Percentiles rank a stretch among this genome's conserved stretches.
Conservation (phyloP, 2,113 vertebrate species). For the Arenaria interpres region DNA sequence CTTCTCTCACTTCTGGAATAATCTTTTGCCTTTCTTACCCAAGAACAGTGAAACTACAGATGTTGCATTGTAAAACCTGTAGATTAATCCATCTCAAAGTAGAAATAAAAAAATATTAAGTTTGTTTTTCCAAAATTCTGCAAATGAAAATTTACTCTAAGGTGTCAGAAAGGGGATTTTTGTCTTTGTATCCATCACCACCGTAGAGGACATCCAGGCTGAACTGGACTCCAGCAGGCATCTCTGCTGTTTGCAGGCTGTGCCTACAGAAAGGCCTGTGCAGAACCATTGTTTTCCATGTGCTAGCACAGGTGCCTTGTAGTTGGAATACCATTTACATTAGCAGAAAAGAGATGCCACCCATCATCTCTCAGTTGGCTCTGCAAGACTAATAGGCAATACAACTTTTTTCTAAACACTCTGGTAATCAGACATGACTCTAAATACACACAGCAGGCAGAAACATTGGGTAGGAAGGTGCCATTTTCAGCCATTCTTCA, state of each 20-base stretch:
- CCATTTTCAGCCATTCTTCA: constrained; percentile 41
- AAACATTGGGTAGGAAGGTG: constrained; percentile 28
- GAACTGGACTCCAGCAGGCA: background rate
- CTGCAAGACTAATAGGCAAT: constrained; percentile 28
- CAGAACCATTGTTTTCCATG: background rate
- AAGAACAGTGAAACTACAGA: background rate
- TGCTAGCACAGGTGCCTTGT: background rate
- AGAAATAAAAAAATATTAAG: background rate
- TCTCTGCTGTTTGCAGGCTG: background rate
- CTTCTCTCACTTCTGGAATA: background rate
- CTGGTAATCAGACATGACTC: background rate
- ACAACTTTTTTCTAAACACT: background rate
- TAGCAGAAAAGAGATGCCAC: constrained; percentile 13
- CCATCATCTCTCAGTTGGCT: background rate
- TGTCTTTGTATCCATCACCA: background rate
- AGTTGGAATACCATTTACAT: background rate
- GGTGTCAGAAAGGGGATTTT: background rate
- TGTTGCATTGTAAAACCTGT: background rate
- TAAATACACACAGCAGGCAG: constrained; percentile 46
- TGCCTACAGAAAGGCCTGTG: background rate
- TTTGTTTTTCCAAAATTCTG: background rate
- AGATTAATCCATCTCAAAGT: background rate
- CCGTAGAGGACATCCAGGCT: background rate
- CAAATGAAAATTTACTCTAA: background rate
- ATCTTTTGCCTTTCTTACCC: background rate